phyloP scores from a whole-genome alignment of 1,140 invertebrate genomes.

The Semibalanus balanoides region DNA sequence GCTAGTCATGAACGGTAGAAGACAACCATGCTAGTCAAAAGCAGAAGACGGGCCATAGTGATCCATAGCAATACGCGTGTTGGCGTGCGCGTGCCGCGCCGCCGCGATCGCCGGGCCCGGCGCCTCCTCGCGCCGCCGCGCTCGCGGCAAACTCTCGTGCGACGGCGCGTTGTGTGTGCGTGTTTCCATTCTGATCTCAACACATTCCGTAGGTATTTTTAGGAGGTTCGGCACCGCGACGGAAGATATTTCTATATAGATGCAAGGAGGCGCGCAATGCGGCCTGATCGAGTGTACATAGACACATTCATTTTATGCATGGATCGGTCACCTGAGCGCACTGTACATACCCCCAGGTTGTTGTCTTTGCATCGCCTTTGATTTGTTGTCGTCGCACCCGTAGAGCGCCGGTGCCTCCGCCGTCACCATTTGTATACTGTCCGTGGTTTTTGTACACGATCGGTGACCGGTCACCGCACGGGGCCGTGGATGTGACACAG shows the following conservation, averaged over 20 bases:
- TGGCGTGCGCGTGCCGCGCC: not conserved
- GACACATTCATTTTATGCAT: constrained; percentile 2
- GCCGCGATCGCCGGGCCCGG: no score
- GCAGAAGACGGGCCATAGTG: not conserved
- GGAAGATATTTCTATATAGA: not conserved
- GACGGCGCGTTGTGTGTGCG: not conserved
- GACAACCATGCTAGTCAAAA: not conserved
- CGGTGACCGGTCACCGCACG: no score
- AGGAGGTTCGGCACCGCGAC: not conserved
- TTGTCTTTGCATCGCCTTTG: not conserved
- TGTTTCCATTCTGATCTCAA: constrained; percentile 2
- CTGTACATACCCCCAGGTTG: not conserved
- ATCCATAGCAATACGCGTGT: not conserved
- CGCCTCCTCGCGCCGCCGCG: not conserved
- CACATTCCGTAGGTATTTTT: constrained; percentile 2
- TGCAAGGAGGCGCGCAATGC: not conserved
- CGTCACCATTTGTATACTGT: constrained; percentile 1
- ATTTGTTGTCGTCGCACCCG: not conserved
- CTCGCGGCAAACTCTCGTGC: not conserved
- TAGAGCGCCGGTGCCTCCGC: no score
- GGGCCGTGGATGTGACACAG: no score
- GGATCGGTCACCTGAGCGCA: not conserved
- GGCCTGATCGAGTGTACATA: not conserved
- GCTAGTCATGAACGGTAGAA: not conserved
- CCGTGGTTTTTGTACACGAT: not conserved